A percentile compares a stretch with the other conserved stretches of the same genome.
Evolutionary conservation across 2,888 invertebrate species (phyloP).

Genomic region (Bedellia somnulentella): DNA sequence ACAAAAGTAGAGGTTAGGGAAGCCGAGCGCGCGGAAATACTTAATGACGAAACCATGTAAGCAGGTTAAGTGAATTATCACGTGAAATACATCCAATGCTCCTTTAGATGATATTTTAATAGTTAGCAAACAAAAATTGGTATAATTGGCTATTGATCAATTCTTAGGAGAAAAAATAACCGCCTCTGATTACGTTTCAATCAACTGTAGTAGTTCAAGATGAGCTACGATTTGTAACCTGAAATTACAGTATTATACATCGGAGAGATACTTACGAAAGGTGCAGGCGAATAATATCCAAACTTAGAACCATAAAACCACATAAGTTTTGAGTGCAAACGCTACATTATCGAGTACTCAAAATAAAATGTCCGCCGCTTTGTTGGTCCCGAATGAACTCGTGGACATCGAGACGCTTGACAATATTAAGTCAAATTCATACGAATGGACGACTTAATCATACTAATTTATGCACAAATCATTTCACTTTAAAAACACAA

Average conservation of each 20-base stretch:
- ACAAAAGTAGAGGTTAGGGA: conserved; percentile 57
- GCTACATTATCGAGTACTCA: conserved; percentile 62
- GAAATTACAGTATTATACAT: too few species aligned
- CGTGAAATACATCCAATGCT: too few species aligned
- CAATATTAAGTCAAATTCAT: conserved; percentile 36
- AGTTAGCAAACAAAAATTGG: too few species aligned
- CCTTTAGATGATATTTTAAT: too few species aligned
- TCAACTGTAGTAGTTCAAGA: too few species aligned
- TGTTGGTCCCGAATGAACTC: conserved; percentile 60
- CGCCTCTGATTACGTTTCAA: too few species aligned
- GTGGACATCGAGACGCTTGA: conserved; percentile 59
- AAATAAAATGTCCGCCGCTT: conserved; percentile 65
- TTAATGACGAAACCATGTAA: conserved; percentile 43
- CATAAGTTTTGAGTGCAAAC: conserved; percentile 58
- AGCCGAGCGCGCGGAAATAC: conserved; percentile 55
- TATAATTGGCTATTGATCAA: too few species aligned
- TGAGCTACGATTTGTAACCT: too few species aligned
- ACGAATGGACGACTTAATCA: conserved; percentile 27
- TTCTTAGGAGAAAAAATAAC: too few species aligned
- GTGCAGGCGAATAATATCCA: conserved; percentile 54
- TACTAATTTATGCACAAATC: conserved; percentile 34
- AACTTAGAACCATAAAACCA: conserved; percentile 56
- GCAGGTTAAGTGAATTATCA: conserved; percentile 45
- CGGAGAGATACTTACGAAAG: conserved; percentile 62
- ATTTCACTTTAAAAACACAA: conserved; percentile 38